Percentiles rank a stretch among this genome's conserved stretches.
These are phyloP conservation scores for Chunga burmeisteri DNA, from an alignment of 2,113 vertebrate genomes.

Conservation along the genomic window DNA sequence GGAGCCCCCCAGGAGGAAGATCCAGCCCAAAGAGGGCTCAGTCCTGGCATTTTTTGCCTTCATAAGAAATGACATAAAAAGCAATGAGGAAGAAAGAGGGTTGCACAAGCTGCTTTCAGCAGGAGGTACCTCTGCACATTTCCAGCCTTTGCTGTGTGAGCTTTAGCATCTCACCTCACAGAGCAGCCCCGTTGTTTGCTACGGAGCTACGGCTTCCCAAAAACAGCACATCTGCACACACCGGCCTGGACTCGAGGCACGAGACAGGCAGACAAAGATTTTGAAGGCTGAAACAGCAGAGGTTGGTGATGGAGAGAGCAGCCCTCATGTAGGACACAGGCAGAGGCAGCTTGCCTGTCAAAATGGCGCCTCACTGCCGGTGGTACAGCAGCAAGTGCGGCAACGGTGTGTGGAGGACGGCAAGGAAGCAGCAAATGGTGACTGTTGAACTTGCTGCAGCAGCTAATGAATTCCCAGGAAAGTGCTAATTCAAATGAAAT, in stretches of 20 bases:
- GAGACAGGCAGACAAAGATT: neutral
- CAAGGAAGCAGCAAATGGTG: neutral
- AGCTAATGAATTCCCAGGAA: neutral
- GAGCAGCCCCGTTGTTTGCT: rapidly evolving
- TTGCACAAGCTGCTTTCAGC: neutral
- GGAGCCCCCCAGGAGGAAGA: neutral
- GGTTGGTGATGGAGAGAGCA: neutral
- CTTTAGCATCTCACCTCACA: neutral
- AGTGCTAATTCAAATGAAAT: neutral
- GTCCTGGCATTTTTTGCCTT: neutral
- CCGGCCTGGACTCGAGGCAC: rapidly evolving
- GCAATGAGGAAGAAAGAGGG: neutral
- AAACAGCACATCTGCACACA: rapidly evolving
- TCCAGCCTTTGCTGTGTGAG: neutral
- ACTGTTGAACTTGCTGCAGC: neutral
- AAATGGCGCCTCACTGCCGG: neutral
- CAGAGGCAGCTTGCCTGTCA: neutral
- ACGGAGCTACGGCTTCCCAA: neutral
- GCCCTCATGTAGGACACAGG: rapidly evolving
- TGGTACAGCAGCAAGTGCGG: neutral
- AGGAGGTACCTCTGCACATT: neutral
- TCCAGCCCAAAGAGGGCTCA: neutral
- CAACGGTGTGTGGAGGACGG: neutral
- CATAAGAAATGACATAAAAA: neutral
- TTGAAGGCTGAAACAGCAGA: neutral